Percentiles rank a stretch among this genome's conserved stretches.
These are phyloP conservation scores for Zosterops hypoxanthus DNA, from an alignment of 2,113 vertebrate genomes.

Conservation along the genomic window DNA sequence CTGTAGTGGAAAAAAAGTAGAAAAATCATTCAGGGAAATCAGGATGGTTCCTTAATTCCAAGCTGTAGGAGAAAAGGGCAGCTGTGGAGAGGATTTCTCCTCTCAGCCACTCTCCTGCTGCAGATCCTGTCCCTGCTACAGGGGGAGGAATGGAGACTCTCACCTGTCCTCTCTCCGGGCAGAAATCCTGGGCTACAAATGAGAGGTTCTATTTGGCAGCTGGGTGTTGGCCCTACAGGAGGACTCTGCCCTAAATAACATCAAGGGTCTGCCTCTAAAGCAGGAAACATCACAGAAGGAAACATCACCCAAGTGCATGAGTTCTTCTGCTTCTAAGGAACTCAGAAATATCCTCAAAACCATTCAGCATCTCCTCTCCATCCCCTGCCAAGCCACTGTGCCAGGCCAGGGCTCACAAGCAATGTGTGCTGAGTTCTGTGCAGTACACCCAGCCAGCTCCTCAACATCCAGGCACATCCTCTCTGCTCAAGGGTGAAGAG, in stretches of 20 bases:
- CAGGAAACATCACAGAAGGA: not conserved
- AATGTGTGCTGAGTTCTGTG: accelerated
- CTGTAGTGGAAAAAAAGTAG: not conserved
- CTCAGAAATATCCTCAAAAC: not conserved
- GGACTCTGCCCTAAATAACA: not conserved
- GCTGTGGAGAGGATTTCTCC: not conserved
- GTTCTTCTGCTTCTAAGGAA: not conserved
- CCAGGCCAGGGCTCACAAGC: not conserved
- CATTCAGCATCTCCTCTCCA: not conserved
- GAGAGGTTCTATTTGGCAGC: not conserved
- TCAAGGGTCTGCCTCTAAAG: not conserved
- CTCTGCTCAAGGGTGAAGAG: not conserved
- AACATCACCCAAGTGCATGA: not conserved
- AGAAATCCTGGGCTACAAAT: not conserved
- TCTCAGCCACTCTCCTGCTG: not conserved
- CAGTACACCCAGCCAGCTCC: not conserved
- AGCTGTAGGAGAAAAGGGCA: not conserved
- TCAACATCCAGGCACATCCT: not conserved
- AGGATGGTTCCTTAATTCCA: not conserved
- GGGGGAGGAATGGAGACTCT: not conserved
- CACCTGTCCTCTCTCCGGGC: not conserved
- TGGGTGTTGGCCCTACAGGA: not conserved
- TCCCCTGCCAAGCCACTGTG: not conserved
- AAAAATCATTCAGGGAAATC: not conserved
- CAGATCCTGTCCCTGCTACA: not conserved